Evolutionary conservation across 2,888 invertebrate species (phyloP).

Genomic region (Liposcelis brunnea): DNA sequence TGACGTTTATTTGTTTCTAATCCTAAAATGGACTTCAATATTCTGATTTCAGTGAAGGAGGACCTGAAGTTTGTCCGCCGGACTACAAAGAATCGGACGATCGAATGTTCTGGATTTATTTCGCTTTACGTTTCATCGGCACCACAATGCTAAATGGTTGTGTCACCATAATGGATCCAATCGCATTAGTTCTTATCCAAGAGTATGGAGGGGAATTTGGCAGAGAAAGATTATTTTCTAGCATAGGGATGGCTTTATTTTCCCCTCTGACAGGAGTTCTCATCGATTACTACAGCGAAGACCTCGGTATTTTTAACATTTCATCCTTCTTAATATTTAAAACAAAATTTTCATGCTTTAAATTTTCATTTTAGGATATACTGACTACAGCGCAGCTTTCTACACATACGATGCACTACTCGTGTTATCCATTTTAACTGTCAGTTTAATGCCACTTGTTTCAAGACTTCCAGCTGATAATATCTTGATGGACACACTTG

Average conservation of each 20-base stretch:
- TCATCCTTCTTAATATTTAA: not conserved
- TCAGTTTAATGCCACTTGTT: constrained; percentile 60
- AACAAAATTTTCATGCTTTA: not conserved
- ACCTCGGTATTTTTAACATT: constrained; percentile 18
- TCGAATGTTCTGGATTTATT: constrained; percentile 68
- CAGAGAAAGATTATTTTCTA: constrained; percentile 60
- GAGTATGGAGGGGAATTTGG: constrained; percentile 70
- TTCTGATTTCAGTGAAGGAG: constrained; percentile 40
- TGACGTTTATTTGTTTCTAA: too few species aligned
- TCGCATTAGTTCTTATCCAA: constrained; percentile 70
- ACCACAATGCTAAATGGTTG: constrained; percentile 68
- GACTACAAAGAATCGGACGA: constrained; percentile 63
- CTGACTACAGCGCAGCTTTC: constrained; percentile 78
- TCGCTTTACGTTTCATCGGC: constrained; percentile 57
- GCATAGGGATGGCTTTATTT: constrained; percentile 67
- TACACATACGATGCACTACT: constrained; percentile 61
- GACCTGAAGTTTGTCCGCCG: constrained; percentile 60
- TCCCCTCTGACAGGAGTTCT: constrained; percentile 63
- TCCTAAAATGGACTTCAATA: too few species aligned
- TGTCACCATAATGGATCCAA: constrained; percentile 79
- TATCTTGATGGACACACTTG: constrained; percentile 53
- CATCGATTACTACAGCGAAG: constrained; percentile 50
- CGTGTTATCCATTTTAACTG: constrained; percentile 51
- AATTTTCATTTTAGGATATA: constrained; percentile 40
- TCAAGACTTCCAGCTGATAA: constrained; percentile 62